A percentile compares a stretch with the other conserved stretches of the same genome.
Evolutionary conservation across 2,113 vertebrate genomes (phyloP).

Genomic region (Lepidothrix coronata): DNA sequence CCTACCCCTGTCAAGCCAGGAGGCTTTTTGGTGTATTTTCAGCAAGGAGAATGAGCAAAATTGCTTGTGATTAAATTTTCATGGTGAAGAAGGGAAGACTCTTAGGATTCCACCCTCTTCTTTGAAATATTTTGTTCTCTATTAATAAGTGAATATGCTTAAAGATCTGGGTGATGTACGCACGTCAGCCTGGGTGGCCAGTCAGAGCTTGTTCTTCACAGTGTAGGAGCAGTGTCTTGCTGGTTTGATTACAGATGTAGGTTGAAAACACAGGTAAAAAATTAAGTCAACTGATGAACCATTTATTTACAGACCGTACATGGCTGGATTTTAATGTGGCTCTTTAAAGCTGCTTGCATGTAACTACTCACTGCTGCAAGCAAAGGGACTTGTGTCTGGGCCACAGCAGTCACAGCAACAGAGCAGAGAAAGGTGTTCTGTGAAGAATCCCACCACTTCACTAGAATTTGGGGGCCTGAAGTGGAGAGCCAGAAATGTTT

Average conservation of each 20-base stretch:
- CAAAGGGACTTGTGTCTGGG: not conserved
- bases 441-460: not conserved
- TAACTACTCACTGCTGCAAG: not conserved
- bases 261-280: not conserved
- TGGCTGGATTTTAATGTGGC: not conserved
- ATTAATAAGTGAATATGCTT: conserved; percentile 52
- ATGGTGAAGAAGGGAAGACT: conserved; percentile 31
- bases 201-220: not conserved
- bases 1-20: not conserved
- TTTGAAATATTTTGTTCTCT: conserved; percentile 51
- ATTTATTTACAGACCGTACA: not conserved
- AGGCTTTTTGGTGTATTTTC: conserved; percentile 33
- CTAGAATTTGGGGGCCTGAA: not conserved
- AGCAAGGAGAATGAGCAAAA: conserved; percentile 37
- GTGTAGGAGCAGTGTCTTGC: not conserved
- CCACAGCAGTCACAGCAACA: not conserved
- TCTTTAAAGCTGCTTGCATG: accelerated
- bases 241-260: not conserved
- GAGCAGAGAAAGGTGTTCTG: not conserved
- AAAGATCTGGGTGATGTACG: not conserved
- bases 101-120: conserved; percentile 29
- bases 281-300: not conserved
- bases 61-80: conserved; percentile 61
- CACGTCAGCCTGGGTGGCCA: not conserved
- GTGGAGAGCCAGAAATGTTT: not conserved